phyloP scores from a whole-genome alignment of 2,888 invertebrate species.

The Rotaria sp. region DNA sequence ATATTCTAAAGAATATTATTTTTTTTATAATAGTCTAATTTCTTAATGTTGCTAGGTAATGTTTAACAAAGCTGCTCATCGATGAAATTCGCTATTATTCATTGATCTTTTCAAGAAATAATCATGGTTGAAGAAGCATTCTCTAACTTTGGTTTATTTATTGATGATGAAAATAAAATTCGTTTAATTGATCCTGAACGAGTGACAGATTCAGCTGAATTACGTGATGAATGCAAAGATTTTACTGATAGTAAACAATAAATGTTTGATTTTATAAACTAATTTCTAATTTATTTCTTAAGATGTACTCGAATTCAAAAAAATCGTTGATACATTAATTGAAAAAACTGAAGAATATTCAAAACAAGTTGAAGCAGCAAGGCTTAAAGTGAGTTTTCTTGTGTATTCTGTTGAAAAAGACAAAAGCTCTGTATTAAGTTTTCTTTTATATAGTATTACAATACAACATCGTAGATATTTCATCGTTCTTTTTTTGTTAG shows the following conservation, averaged over 20 bases:
- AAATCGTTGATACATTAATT: conserved; percentile 71
- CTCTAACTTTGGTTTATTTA: conserved; percentile 65
- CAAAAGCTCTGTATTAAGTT: too few relatives aligned
- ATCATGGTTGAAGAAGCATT: conserved; percentile 55
- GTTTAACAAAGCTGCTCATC: neutral
- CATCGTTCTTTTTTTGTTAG: too few relatives aligned
- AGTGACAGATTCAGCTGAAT: conserved; percentile 70
- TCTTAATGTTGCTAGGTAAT: neutral
- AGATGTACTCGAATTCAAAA: conserved; percentile 68
- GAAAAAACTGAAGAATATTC: conserved; percentile 69
- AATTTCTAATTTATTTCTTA: conserved; percentile 46
- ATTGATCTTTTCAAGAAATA: neutral
- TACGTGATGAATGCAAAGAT: conserved; percentile 76
- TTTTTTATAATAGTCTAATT: too few relatives aligned
- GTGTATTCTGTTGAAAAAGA: too few relatives aligned
- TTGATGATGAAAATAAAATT: conserved; percentile 78
- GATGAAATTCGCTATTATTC: neutral
- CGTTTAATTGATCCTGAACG: conserved; percentile 71
- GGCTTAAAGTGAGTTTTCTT: conserved; percentile 63
- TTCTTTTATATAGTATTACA: too few relatives aligned
- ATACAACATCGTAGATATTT: too few relatives aligned
- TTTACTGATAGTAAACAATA: conserved; percentile 68
- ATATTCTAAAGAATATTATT: neutral
- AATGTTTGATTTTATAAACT: conserved; percentile 50
- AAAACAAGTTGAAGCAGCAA: conserved; percentile 78